Conservation (phyloP, 1,140 invertebrate species). For the Bilobella aurantiaca region DNA sequence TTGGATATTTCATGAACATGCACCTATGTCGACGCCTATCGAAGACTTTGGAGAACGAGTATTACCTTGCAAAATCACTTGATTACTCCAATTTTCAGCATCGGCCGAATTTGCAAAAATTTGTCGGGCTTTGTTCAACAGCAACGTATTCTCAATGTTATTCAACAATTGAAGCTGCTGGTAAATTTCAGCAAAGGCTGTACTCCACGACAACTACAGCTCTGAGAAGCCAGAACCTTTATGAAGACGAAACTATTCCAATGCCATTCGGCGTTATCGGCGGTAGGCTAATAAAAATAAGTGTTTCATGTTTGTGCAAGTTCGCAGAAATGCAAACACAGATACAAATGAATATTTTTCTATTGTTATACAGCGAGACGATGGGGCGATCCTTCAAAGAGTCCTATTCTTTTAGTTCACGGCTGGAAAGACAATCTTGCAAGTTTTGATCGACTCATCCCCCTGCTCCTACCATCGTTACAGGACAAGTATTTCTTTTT, state of each 20-base stretch:
- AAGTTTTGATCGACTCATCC: slow-evolving; percentile 25
- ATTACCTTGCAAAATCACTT: too few species aligned
- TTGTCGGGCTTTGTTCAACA: too few species aligned
- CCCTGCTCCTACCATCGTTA: slow-evolving; percentile 15
- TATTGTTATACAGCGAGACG: slow-evolving; percentile 4
- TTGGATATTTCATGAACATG: too few species aligned
- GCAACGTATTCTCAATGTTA: too few species aligned
- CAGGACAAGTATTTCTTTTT: slow-evolving; percentile 24
- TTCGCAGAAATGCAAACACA: too few species aligned
- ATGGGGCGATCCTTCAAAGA: slow-evolving; percentile 14
- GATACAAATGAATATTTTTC: not conserved
- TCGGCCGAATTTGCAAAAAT: too few species aligned
- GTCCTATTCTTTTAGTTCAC: slow-evolving; percentile 25
- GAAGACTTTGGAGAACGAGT: too few species aligned
- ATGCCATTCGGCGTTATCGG: not conserved
- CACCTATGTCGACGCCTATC: too few species aligned
- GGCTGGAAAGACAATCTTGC: slow-evolving; percentile 32
- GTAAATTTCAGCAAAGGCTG: too few species aligned
- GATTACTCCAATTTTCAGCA: too few species aligned
- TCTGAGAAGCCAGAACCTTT: not conserved
- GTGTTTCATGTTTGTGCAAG: too few species aligned
- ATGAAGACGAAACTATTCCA: not conserved
- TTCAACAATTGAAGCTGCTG: too few species aligned
- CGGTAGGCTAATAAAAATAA: not conserved
- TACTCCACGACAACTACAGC: not conserved